phyloP scores from a whole-genome alignment of 2,113 vertebrate genomes.

The Romanogobio albipinnatus region DNA sequence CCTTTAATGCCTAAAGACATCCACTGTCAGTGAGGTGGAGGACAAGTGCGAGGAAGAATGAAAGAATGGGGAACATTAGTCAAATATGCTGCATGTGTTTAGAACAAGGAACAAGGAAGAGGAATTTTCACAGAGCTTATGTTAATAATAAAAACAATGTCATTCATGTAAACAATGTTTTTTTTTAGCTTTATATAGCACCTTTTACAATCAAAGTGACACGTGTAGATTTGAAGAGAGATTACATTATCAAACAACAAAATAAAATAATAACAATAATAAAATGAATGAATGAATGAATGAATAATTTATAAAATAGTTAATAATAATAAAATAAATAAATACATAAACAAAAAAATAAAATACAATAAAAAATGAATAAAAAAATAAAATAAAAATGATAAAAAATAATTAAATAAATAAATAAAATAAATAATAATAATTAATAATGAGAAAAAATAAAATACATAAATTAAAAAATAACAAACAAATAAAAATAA shows the following conservation, averaged over 20 bases:
- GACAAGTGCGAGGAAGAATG: not conserved
- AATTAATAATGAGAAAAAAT: too few relatives aligned
- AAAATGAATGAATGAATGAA: too few relatives aligned
- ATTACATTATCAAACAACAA: not conserved
- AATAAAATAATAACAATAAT: too few relatives aligned
- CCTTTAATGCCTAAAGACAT: constrained; percentile 9
- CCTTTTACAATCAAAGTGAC: too few relatives aligned
- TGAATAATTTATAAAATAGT: too few relatives aligned
- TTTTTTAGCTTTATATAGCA: not conserved
- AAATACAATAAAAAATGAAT: too few relatives aligned
- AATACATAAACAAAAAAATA: too few relatives aligned
- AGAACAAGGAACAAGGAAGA: not conserved
- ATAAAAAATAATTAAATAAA: too few relatives aligned
- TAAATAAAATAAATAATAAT: too few relatives aligned
- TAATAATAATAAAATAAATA: too few relatives aligned
- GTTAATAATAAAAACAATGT: not conserved
- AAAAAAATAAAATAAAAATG: not conserved
- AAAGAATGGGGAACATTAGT: not conserved
- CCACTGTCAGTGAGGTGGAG: not conserved
- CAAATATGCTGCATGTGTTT: not conserved
- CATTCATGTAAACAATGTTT: not conserved
- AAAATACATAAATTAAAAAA: too few relatives aligned
- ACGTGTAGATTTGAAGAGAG: not conserved
- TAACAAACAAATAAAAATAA: too few relatives aligned
- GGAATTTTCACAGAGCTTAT: not conserved